A percentile compares a stretch with the other conserved stretches of the same genome.
These are phyloP conservation scores for Orestias chungarensis DNA, from an alignment of 2,797 vertebrate species.

Conservation along the genomic window DNA sequence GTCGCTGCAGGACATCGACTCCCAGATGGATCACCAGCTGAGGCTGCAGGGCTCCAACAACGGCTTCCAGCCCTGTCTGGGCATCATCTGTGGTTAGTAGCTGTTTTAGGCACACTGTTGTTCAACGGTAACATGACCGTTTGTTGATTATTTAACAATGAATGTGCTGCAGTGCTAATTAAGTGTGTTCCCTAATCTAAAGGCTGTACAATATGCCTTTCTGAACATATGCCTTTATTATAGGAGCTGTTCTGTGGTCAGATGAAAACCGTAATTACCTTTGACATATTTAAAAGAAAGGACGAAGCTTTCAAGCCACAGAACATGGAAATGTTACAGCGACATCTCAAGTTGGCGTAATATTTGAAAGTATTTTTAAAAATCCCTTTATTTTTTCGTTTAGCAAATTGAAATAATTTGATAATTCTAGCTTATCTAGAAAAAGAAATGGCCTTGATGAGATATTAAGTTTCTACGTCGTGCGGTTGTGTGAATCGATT, in stretches of 20 bases:
- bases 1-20: slow-evolving; percentile 93
- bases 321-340: too few relatives aligned
- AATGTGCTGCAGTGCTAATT: background rate
- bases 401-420: too few relatives aligned
- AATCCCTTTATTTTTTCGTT: background rate
- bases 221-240: too few relatives aligned
- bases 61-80: slow-evolving; percentile 94
- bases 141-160: background rate
- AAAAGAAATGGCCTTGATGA: background rate
- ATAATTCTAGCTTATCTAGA: background rate
- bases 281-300: too few relatives aligned
- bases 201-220: too few relatives aligned
- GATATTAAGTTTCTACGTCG: background rate
- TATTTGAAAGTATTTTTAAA: background rate
- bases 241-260: background rate
- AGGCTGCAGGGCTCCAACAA: slow-evolving; percentile 93
- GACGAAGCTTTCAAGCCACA: too few relatives aligned
- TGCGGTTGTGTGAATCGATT: background rate
- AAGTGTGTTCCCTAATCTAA: background rate
- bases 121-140: background rate
- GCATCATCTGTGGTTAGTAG: slow-evolving; percentile 92
- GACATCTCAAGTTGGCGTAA: too few relatives aligned
- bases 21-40: slow-evolving; percentile 97
- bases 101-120: background rate
- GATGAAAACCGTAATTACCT: background rate